A percentile compares a stretch with the other conserved stretches of the same genome.
Evolutionary conservation across 2,888 invertebrate genomes (phyloP).

Genomic region (Schrankia costaestrigalis): DNA sequence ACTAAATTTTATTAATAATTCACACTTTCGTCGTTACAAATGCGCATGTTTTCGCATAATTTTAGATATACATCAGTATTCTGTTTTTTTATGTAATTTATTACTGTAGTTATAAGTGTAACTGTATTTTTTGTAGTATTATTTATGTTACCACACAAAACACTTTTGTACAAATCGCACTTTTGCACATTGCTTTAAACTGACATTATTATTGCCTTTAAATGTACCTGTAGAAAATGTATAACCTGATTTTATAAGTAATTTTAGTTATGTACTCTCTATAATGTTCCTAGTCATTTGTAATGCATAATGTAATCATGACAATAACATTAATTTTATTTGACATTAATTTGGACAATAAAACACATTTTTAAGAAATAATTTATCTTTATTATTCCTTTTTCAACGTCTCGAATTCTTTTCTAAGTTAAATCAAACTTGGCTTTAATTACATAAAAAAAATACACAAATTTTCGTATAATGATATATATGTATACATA

Average conservation of each 20-base stretch:
- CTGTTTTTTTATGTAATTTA: conserved; percentile 32
- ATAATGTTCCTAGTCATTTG: conserved; percentile 29
- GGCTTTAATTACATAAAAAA: conserved; percentile 78
- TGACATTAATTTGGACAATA: conserved; percentile 41
- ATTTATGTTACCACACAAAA: conserved; percentile 29
- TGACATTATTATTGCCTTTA: conserved; percentile 1
- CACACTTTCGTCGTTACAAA: too few relatives aligned
- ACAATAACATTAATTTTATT: conserved; percentile 3
- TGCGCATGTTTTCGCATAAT: conserved; percentile 26
- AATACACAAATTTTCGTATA: conserved; percentile 71
- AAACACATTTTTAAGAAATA: conserved; percentile 76
- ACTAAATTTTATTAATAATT: background rate
- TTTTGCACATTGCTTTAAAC: conserved; percentile 11
- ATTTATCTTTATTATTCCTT: conserved; percentile 78
- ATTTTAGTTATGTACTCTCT: conserved; percentile 1
- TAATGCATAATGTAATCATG: conserved; percentile 11
- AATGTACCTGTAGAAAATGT: conserved; percentile 18
- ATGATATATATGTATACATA: conserved; percentile 69
- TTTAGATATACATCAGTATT: conserved; percentile 34
- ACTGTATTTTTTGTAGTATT: conserved; percentile 21
- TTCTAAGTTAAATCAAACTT: conserved; percentile 79
- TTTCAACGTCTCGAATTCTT: conserved; percentile 76
- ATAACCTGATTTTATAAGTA: conserved; percentile 6
- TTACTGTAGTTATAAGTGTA: conserved; percentile 18
- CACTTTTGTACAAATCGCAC: conserved; percentile 25